Evolutionary conservation across 2,113 vertebrate genomes (phyloP), one percentile per base, ranked within the genome.

Genomic region (Takifugu bimaculatus): DNA sequence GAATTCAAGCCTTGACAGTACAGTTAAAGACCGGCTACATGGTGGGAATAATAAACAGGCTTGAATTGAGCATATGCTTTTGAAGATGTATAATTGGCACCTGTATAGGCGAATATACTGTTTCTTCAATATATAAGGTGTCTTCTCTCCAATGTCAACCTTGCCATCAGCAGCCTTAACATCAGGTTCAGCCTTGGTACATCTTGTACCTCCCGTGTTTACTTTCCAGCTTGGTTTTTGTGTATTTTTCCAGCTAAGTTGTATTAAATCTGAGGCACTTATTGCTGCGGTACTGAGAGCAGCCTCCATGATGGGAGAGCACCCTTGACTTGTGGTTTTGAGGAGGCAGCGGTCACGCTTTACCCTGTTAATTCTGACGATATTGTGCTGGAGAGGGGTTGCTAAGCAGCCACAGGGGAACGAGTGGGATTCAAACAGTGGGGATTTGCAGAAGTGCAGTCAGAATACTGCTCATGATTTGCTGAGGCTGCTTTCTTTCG

Each of bases 381-480:
- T 82, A 82, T 86, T 87, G 85, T 89, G 84, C 77, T 85, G 78
- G 54, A 81, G 85, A 85, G 82, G 82, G 85, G 91, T 91, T 91
- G 90, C 90, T 91, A 90, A 89, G 90, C 89, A 90, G 90, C 88
- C 72, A 71, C 76, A 20, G 63, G 87, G 81, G 82, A 74, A 78
- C 82, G 86, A 88, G 89, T 88, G 85, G 84, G 84, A 88, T 89
- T 85, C 79, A 88, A 83, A 86, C 80, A 76, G 80, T 71, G 57
- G 75, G 71, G 85, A 87, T 85, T 84, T 48, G 11, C 80, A 62
- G 65, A 75, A 70, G 71, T 50, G 68, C 66, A 68, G 42, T 67
- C 35, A 69, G 55, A 54, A 59, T 52, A 39, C 50, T 58, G 55
- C 62, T 71, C 64, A 75, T 75, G 35, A 51, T 67, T 66, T 39